These are phyloP conservation scores for Probosciger aterrimus DNA, from an alignment of 2,113 vertebrate species.

Conservation along the genomic window DNA sequence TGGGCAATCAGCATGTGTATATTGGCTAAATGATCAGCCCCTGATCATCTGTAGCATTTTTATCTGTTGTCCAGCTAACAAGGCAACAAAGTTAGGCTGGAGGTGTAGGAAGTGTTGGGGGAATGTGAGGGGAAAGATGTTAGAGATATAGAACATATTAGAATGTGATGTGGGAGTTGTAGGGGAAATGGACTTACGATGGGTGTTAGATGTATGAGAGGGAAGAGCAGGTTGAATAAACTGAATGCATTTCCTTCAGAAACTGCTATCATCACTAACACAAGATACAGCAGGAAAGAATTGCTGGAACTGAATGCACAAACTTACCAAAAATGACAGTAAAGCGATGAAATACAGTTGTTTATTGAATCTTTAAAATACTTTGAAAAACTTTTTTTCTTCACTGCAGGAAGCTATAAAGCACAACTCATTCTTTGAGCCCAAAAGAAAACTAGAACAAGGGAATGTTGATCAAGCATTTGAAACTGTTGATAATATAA, in stretches of 20 bases:
- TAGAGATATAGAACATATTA: background rate
- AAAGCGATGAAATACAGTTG: background rate
- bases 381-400: background rate
- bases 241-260: background rate
- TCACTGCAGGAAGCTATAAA: conserved; percentile 70
- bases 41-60: background rate
- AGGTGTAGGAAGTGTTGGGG: rapidly evolving
- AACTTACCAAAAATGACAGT: background rate
- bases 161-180: background rate
- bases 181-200: background rate
- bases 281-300: background rate
- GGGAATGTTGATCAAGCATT: conserved; percentile 74
- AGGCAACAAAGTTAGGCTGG: background rate
- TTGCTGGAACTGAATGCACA: background rate
- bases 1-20: background rate
- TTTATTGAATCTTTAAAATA: background rate
- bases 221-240: background rate
- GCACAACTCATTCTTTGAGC: conserved; percentile 68
- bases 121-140: background rate
- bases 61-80: background rate
- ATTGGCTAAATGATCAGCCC: background rate
- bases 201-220: background rate
- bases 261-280: background rate
- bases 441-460: conserved; percentile 66
- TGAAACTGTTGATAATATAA: conserved; percentile 66